phyloP scores from a whole-genome alignment of 2,113 vertebrate genomes.

The Dicaeum eximium region DNA sequence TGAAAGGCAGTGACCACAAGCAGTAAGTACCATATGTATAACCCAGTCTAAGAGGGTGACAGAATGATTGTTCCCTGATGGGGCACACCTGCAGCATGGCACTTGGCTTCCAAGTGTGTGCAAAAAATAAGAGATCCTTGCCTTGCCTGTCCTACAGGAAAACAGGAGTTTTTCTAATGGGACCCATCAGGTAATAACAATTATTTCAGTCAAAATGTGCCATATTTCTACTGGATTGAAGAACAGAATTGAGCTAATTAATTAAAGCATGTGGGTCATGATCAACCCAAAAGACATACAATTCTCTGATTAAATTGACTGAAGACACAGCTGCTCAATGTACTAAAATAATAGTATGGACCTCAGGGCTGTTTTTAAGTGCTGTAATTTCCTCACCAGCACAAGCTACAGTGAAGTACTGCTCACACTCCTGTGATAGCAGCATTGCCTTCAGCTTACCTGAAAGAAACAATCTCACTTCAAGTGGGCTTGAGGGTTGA shows the following conservation, averaged over 20 bases:
- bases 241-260: neutral
- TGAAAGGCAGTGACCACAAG: neutral
- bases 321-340: neutral
- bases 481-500: neutral
- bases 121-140: neutral
- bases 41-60: neutral
- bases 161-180: neutral
- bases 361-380: neutral
- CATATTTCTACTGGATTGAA: neutral
- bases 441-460: neutral
- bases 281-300: neutral
- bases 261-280: neutral
- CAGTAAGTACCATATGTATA: neutral
- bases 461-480: neutral
- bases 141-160: neutral
- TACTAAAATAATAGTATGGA: neutral
- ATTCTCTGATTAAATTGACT: conserved; percentile 1
- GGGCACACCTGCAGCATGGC: rapidly evolving
- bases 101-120: neutral
- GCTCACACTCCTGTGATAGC: neutral
- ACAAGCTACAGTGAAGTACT: neutral
- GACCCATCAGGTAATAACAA: neutral
- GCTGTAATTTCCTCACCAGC: neutral
- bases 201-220: neutral
- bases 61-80: rapidly evolving